A percentile compares a stretch with the other conserved stretches of the same genome.
These are phyloP conservation scores for Oscheius sp. DNA, from an alignment of 2,888 invertebrate species.

Conservation along the genomic window DNA sequence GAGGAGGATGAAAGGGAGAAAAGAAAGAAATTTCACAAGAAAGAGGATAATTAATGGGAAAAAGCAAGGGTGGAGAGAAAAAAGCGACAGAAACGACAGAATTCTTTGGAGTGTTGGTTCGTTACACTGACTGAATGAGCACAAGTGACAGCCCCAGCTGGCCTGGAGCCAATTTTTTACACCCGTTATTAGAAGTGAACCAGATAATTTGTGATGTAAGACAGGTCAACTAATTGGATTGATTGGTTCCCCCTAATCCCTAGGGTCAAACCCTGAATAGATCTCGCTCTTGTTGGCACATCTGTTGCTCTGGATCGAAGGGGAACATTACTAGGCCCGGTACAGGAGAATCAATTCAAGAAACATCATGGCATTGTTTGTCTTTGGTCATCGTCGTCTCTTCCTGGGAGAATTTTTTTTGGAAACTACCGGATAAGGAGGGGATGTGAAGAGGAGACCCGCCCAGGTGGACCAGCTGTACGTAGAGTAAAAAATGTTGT, in stretches of 20 bases:
- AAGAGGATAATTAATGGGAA: not conserved
- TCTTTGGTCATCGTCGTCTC: too few species aligned
- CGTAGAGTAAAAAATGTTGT: too few species aligned
- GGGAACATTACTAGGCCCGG: too few species aligned
- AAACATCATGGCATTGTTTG: too few species aligned
- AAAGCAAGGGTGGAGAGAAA: not conserved
- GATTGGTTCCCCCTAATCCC: constrained; percentile 7
- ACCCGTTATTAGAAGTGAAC: constrained; percentile 3
- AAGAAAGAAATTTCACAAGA: not conserved
- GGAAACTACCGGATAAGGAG: too few species aligned
- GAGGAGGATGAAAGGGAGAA: not conserved
- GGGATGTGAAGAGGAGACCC: too few species aligned
- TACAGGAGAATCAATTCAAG: too few species aligned
- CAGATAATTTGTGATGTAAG: not conserved
- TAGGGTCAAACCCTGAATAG: not conserved
- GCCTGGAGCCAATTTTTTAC: constrained; percentile 21
- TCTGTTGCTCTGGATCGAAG: constrained; percentile 15
- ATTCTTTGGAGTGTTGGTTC: not conserved
- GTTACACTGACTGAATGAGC: constrained; percentile 24
- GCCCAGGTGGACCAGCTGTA: too few species aligned
- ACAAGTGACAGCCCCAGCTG: constrained; percentile 25
- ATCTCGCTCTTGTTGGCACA: constrained; percentile 16
- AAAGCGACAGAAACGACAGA: not conserved
- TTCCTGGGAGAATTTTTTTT: too few species aligned
- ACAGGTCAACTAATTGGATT: not conserved